A percentile compares a stretch with the other conserved stretches of the same genome.
Conservation (phyloP, 2,888 invertebrate genomes). For the Idaea straminata region DNA sequence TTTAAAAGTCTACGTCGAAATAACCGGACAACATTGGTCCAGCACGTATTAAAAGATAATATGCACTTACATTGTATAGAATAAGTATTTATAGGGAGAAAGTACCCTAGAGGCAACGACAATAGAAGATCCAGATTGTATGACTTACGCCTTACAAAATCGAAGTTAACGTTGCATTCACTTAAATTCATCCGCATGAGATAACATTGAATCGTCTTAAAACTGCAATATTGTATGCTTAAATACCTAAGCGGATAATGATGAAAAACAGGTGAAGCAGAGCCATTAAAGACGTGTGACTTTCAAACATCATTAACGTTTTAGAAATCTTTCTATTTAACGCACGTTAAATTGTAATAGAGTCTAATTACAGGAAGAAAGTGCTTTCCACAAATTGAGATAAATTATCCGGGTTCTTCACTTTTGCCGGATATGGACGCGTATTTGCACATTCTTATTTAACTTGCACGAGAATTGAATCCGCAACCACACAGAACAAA, state of each 20-base stretch:
- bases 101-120: no score
- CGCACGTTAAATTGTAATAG: not conserved
- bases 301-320: not conserved
- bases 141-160: no score
- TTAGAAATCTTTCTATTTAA: not conserved
- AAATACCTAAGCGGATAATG: not conserved
- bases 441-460: not conserved
- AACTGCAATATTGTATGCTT: no score
- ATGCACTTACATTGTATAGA: no score
- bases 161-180: no score
- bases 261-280: not conserved
- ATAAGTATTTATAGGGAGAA: no score
- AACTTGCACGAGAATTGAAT: no score
- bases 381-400: not conserved
- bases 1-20: conserved; percentile 2
- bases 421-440: not conserved
- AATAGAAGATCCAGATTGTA: no score
- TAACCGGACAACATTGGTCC: conserved; percentile 1
- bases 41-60: no score
- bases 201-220: no score
- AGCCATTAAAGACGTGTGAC: not conserved
- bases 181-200: no score
- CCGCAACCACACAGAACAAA: no score
- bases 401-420: not conserved
- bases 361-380: not conserved